Evolutionary conservation across 2,888 invertebrate genomes (phyloP), one percentile per base, ranked within the genome.

Genomic region (Pterostichus madidus): DNA sequence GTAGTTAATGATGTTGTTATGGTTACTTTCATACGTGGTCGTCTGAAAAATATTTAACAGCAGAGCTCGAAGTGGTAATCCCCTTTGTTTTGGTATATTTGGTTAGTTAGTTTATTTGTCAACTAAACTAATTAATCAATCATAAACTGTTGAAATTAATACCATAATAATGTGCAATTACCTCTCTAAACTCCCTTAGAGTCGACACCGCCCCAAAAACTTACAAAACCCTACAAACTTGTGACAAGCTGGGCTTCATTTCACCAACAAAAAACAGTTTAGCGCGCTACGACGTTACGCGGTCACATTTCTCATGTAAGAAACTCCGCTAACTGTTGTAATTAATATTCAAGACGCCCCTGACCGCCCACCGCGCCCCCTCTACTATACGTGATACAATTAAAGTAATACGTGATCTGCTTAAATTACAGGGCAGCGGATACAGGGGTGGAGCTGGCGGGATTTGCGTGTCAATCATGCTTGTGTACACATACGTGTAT

Each of bases 351-450:
- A 88, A 86, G 86, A 86, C 87, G 84, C 83, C 83, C 83, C 84
- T 76, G 83, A 49, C 17, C 52, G 80, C 84, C 84, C 85, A 82
- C 85, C 85, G 85, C 80, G 7, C 46, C 0, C 49, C 49, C 59
- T n/a, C 7, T 59, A 24, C 17, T 81, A 75, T 81, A 81, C 88
- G 88, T 88, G 88, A 88, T 88, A 88, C 88, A 87, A 88, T 88
- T 88, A 88, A 87, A 87, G 85, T 85, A 87, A 87, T 86, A 88
- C 88, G 88, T 88, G 88, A 86, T 83, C 84, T 84, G 87, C 86
- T 84, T 86, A 81, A 81, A 81, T 81, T 81, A 81, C 75, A 80
- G 24, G 10, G 8, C 39, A 39, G 7, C 8, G 10, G 17, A 59
- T 24, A 80, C 17, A 44, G 81, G 35, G 10, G 24, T n/a, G 31